Base-by-base conservation (phyloP, 2,888 invertebrate species). In the Macaria notata region DNA sequence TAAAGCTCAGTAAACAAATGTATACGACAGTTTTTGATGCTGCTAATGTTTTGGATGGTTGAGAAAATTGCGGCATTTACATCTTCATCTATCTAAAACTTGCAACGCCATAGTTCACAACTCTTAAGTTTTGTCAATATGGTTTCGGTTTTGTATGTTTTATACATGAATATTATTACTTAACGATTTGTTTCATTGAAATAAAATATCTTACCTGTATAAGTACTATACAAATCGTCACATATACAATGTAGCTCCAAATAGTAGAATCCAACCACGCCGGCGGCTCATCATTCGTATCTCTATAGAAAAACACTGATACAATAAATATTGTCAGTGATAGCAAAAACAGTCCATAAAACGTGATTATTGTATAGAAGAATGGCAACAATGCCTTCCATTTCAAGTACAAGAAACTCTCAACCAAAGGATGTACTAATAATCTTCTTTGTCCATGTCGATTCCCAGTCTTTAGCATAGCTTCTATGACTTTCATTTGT, bases 401-500 rank as follows among this genome's bases (percentile, higher is more conserved):
- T 78, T 93, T 93, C 3, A 93, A 71, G 60, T 83, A 89, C 0
- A 93, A 72, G 65, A 93, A 93, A 61, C 93, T 93, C 71, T 93
- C 93, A 3, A 93, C 81, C 45, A 93, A 74, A 0, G 93, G 93
- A 76, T 93, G 93, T 0, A 93, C 85, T 0, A 93, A 76, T 1
- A 93, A 70, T 39, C 78, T 81, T 55, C 84, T 86, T 59, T 93
- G 91, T 0, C 86, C 82, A 52, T 86, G 81, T 71, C 91, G 81
- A 51, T 92, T 92, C 0, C 92, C 92, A 61, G 92, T 92, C 65
- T 93, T 90, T 0, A 93, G 66, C 1, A 93, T 69, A 0, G 92
- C 91, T 67, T 92, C 91, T 45, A 93, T 84, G 0, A 93, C 92
- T 68, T 92, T 89, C 88, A 93, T 92, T 65, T 93, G 93, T 59